A percentile compares a stretch with the other conserved stretches of the same genome.
Evolutionary conservation across 2,888 invertebrate species (phyloP).

Genomic region (Neoitamus cyanurus): DNA sequence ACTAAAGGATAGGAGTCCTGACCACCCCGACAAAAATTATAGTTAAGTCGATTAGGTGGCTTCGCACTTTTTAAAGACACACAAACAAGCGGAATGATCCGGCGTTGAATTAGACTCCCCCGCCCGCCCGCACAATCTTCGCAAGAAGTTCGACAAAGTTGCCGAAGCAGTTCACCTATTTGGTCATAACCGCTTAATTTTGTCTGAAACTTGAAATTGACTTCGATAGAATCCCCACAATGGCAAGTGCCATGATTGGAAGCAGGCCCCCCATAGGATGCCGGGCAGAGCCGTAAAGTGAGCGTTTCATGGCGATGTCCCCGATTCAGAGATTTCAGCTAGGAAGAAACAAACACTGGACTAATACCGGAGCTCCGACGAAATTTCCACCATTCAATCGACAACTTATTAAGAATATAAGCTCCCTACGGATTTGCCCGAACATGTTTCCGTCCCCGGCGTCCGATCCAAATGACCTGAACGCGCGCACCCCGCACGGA

Average conservation of each 20-base stretch:
- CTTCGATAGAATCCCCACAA: neutral
- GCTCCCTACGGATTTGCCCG: neutral
- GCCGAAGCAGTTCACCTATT: neutral
- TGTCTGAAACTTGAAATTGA: neutral
- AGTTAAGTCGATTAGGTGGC: no score
- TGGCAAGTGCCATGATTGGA: neutral
- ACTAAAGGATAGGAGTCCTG: no score
- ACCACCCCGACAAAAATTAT: no score
- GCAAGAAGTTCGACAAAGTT: neutral
- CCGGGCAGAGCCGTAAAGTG: neutral
- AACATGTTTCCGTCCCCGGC: neutral
- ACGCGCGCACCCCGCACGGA: neutral
- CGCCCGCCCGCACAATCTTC: neutral
- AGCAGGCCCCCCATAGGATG: neutral
- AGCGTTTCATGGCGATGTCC: neutral
- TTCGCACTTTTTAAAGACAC: no score
- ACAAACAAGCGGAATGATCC: no score
- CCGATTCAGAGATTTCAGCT: neutral
- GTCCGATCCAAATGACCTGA: neutral
- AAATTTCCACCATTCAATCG: neutral
- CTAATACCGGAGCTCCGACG: neutral
- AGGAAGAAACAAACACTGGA: neutral
- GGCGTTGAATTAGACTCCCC: no score
- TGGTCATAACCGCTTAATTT: neutral
- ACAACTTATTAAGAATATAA: slow-evolving; percentile 5